Evolutionary conservation across 2,797 vertebrate species (phyloP).

Genomic region (Myotis myotis): DNA sequence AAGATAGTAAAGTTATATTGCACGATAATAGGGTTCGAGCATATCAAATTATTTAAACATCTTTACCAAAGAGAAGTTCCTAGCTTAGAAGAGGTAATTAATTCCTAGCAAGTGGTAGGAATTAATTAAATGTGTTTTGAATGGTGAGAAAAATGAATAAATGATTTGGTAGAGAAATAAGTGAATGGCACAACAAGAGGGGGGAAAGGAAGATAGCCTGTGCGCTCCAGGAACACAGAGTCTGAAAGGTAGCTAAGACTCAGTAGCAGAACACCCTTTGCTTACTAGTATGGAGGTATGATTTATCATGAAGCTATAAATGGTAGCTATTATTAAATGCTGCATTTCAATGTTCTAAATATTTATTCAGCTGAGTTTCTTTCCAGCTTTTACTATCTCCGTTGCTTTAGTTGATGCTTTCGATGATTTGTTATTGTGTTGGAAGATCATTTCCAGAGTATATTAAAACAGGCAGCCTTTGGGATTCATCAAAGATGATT

Average conservation of each 20-base stretch:
- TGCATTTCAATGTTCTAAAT: not conserved
- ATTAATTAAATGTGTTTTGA: not conserved
- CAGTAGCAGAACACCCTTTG: not conserved
- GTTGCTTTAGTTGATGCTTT: slow-evolving; percentile 1
- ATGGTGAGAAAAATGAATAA: not conserved
- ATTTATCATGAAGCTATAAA: not conserved
- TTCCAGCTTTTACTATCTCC: not conserved
- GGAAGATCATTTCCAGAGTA: slow-evolving; percentile 49
- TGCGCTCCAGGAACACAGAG: not conserved
- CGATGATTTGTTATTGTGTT: slow-evolving; percentile 34
- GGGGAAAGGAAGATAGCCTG: not conserved
- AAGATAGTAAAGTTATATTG: not conserved
- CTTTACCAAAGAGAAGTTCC: not conserved
- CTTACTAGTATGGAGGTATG: not conserved
- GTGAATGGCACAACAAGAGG: not conserved
- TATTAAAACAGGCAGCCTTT: slow-evolving; percentile 32
- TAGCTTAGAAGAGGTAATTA: not conserved
- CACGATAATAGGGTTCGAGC: not conserved
- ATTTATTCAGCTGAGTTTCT: not conserved
- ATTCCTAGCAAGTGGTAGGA: not conserved
- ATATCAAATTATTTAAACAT: not conserved
- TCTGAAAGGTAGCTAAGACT: not conserved
- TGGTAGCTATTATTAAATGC: not conserved
- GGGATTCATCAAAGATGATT: slow-evolving; percentile 29
- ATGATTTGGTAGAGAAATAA: not conserved